Evolutionary conservation across 2,888 invertebrate species (phyloP).

Genomic region (Melinopterus prodromus): DNA sequence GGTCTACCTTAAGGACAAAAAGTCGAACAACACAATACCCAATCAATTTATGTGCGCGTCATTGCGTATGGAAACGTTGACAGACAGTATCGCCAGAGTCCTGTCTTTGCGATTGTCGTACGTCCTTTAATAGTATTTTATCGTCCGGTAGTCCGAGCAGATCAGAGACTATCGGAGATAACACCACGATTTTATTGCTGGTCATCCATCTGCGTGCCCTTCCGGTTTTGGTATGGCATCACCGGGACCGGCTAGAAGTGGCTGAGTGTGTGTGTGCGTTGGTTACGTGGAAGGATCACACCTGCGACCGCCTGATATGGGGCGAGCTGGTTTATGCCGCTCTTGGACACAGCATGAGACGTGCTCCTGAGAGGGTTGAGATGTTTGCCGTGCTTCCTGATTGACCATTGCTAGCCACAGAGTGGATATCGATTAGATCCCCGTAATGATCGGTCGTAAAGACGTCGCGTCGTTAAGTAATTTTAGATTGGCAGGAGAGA

Average conservation of each 20-base stretch:
- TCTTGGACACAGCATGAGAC: background rate
- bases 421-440: background rate
- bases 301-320: conserved; percentile 22
- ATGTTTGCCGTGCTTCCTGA: background rate
- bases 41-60: no score
- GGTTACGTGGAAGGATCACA: conserved; percentile 13
- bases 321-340: conserved; percentile 17
- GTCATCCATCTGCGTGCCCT: conserved; percentile 35
- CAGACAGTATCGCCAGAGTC: background rate
- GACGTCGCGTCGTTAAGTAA: no score
- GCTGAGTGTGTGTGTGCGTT: background rate
- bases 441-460: background rate
- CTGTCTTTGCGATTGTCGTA: background rate
- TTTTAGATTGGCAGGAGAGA: no score
- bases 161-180: conserved; percentile 10
- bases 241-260: conserved; percentile 6
- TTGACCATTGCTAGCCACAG: background rate
- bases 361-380: conserved; percentile 16
- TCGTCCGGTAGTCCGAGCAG: background rate
- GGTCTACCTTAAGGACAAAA: no score
- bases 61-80: background rate
- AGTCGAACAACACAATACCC: no score
- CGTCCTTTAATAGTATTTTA: background rate
- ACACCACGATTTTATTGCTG: conserved; percentile 34
- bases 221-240: conserved; percentile 23